phyloP scores from a whole-genome alignment of 2,888 invertebrate genomes.

The Hypolimnas misippus region DNA sequence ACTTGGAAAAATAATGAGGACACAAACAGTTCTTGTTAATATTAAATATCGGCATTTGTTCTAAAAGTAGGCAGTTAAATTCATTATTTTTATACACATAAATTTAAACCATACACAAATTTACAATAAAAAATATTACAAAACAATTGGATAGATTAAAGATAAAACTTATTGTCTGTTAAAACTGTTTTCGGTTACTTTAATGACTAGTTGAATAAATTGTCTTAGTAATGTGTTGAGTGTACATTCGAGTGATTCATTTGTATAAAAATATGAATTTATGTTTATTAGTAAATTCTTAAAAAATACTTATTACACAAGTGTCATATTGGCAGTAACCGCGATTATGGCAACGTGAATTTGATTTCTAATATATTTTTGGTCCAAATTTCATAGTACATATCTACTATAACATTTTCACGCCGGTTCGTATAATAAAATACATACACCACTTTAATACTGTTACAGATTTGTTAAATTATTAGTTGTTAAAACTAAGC shows the following conservation, averaged over 20 bases:
- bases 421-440: slow-evolving; percentile 65
- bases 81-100: slow-evolving; percentile 48
- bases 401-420: slow-evolving; percentile 61
- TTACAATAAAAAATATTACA: background rate
- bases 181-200: slow-evolving; percentile 18
- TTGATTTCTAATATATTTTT: slow-evolving; percentile 80
- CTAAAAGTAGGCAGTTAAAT: slow-evolving; percentile 36
- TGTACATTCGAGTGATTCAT: slow-evolving; percentile 46
- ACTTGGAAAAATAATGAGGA: slow-evolving; percentile 54
- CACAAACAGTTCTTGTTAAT: slow-evolving; percentile 54
- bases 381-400: slow-evolving; percentile 75
- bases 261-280: slow-evolving; percentile 70
- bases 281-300: slow-evolving; percentile 46
- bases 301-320: slow-evolving; percentile 56
- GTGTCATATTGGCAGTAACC: slow-evolving; percentile 81
- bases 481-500: slow-evolving; percentile 75
- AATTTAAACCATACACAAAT: slow-evolving; percentile 21
- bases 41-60: slow-evolving; percentile 56
- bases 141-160: slow-evolving; percentile 2
- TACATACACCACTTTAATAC: slow-evolving; percentile 82
- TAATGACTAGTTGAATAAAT: slow-evolving; percentile 25
- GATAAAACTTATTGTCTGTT: slow-evolving; percentile 3
- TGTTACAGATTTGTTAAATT: slow-evolving; percentile 72
- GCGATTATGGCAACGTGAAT: slow-evolving; percentile 82
- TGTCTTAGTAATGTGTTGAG: background rate